phyloP scores from a whole-genome alignment of 64 coral and sea anemone species.

The Trachythela sp. region DNA sequence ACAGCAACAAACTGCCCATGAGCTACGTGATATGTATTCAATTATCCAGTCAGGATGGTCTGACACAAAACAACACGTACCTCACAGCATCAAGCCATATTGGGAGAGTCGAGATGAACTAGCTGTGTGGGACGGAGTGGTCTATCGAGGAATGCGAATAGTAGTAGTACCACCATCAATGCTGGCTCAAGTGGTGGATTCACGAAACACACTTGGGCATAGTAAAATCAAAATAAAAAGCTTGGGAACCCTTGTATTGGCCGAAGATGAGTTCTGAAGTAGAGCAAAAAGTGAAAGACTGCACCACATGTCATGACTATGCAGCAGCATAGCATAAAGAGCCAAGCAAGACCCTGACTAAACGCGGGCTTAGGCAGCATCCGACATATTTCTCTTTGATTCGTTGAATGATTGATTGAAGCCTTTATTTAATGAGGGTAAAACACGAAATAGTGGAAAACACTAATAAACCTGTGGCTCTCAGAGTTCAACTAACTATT shows the following conservation, averaged over 20 bases:
- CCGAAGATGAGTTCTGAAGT: constrained; percentile 35
- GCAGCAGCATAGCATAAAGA: constrained; percentile 24
- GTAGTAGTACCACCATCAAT: constrained; percentile 42
- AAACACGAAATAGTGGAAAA: constrained; percentile 24
- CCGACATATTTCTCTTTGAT: too few relatives aligned
- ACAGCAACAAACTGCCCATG: constrained; percentile 50
- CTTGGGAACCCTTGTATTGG: constrained; percentile 36
- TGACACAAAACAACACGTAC: constrained; percentile 21
- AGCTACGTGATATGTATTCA: constrained; percentile 28
- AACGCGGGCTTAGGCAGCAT: neutral
- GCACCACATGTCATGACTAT: constrained; percentile 28
- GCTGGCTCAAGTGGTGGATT: constrained; percentile 22
- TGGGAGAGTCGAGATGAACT: constrained; percentile 35
- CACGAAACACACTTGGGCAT: constrained; percentile 37
- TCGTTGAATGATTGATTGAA: too few relatives aligned
- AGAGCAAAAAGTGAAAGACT: constrained; percentile 39
- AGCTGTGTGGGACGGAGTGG: constrained; percentile 10
- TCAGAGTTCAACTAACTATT: neutral
- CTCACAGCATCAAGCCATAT: constrained; percentile 21
- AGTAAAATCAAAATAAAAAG: constrained; percentile 51
- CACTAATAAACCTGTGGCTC: too few relatives aligned
- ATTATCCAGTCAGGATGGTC: constrained; percentile 46
- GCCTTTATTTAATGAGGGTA: neutral
- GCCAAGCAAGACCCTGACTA: constrained; percentile 31
- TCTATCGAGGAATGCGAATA: too few relatives aligned